Percentiles rank a stretch among this genome's conserved stretches.
Conservation (phyloP, 2,113 vertebrate species). For the Petroica traversi region DNA sequence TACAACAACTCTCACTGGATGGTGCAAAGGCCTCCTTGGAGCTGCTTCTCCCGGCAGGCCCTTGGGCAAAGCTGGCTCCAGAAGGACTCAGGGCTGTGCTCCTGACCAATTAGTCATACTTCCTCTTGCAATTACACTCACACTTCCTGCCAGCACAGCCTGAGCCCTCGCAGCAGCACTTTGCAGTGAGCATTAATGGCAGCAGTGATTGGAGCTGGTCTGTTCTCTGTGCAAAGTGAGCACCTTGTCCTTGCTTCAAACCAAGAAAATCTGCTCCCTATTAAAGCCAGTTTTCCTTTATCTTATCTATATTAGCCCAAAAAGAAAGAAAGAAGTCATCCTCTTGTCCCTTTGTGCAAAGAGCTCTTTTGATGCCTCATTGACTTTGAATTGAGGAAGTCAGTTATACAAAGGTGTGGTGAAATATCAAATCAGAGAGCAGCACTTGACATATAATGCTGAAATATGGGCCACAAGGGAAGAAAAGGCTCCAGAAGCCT, state of each 20-base stretch:
- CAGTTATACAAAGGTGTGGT: not conserved
- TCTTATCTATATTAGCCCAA: not conserved
- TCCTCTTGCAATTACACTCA: not conserved
- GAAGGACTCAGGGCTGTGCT: not conserved
- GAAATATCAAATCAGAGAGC: not conserved
- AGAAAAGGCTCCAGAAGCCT: not conserved
- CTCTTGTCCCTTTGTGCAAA: not conserved
- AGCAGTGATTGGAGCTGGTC: not conserved
- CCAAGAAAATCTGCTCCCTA: not conserved
- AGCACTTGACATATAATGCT: not conserved
- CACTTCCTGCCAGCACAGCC: not conserved
- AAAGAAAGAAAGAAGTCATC: not conserved
- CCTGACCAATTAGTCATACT: constrained; percentile 27
- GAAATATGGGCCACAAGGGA: not conserved
- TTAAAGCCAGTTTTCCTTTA: not conserved
- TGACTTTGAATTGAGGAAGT: not conserved
- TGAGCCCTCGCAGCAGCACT: not conserved
- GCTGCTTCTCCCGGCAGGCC: not conserved
- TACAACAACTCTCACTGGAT: not conserved
- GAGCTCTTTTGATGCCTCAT: not conserved
- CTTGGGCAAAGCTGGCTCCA: not conserved
- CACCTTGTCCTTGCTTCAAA: not conserved
- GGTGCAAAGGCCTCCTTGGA: not conserved
- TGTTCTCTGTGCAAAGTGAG: not conserved
- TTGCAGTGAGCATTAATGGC: not conserved